These are phyloP conservation scores for Drosophila ficusphila DNA, from an alignment of 1,140 invertebrate genomes.

Conservation along the genomic window DNA sequence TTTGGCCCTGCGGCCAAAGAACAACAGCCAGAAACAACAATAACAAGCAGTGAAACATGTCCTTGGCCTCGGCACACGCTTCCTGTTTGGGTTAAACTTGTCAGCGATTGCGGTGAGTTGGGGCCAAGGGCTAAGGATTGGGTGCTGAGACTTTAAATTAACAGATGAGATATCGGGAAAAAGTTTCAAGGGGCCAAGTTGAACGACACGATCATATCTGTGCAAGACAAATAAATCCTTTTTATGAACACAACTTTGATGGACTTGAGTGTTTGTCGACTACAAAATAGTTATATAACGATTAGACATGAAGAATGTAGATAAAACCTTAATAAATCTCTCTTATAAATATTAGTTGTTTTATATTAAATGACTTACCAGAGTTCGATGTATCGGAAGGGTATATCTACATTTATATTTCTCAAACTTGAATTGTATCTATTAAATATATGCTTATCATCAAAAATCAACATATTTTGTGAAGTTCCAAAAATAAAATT, in stretches of 20 bases:
- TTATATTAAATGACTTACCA: too few relatives aligned
- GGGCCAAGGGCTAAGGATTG: conserved; percentile 18
- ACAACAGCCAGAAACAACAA: conserved; percentile 51
- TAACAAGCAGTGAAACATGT: conserved; percentile 43
- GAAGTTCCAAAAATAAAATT: too few relatives aligned
- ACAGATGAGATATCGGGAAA: conserved; percentile 21
- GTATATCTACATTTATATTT: too few relatives aligned
- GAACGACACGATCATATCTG: neutral
- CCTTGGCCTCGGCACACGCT: conserved; percentile 55
- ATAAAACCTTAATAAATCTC: neutral
- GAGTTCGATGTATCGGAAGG: too few relatives aligned
- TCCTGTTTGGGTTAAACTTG: conserved; percentile 49
- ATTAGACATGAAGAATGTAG: too few relatives aligned
- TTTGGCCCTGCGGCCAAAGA: conserved; percentile 52
- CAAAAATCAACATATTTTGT: too few relatives aligned
- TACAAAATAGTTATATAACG: too few relatives aligned
- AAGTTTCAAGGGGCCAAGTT: neutral
- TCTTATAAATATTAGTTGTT: too few relatives aligned
- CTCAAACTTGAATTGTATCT: too few relatives aligned
- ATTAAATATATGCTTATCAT: too few relatives aligned
- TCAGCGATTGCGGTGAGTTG: conserved; percentile 17
- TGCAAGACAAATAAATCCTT: neutral
- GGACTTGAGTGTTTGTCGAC: neutral
- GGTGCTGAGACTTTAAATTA: conserved; percentile 45
- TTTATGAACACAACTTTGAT: neutral